Conservation (phyloP, 2,888 invertebrate species). For the Thumatha senex region DNA sequence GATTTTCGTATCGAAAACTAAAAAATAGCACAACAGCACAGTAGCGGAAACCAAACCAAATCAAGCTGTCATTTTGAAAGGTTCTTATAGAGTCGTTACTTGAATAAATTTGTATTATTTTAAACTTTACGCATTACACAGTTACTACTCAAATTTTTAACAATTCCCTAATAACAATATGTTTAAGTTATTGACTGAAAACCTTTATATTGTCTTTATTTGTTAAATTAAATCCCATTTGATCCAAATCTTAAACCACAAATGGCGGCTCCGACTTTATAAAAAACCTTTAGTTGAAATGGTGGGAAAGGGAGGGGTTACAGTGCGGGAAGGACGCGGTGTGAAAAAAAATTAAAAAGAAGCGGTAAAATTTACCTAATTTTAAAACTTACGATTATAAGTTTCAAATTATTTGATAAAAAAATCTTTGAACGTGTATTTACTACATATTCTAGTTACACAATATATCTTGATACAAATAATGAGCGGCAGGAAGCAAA, state of each 20-base stretch:
- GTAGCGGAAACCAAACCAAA: conserved; percentile 84
- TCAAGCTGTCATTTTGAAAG: conserved; percentile 81
- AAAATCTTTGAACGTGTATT: too few relatives aligned
- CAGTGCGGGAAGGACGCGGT: conserved; percentile 73
- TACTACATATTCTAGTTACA: too few relatives aligned
- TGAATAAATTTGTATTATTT: conserved; percentile 20
- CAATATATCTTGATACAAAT: too few relatives aligned
- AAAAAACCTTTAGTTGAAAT: conserved; percentile 66
- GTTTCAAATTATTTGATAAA: too few relatives aligned
- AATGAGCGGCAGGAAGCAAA: too few relatives aligned
- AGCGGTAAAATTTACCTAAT: conserved; percentile 50
- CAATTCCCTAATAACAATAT: too few relatives aligned
- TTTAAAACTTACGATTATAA: background rate
- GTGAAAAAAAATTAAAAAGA: conserved; percentile 48
- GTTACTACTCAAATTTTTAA: background rate
- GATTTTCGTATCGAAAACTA: conserved; percentile 72
- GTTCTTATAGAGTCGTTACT: conserved; percentile 64
- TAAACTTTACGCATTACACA: conserved; percentile 4
- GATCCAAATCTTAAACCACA: conserved; percentile 10
- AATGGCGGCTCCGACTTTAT: conserved; percentile 38
- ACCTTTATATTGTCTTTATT: background rate
- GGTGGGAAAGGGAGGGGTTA: conserved; percentile 65
- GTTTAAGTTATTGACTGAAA: too few relatives aligned
- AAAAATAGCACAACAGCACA: conserved; percentile 82
- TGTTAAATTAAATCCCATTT: conserved; percentile 2